phyloP scores from a whole-genome alignment of 2,888 invertebrate species.

The Perithous albicinctus region DNA sequence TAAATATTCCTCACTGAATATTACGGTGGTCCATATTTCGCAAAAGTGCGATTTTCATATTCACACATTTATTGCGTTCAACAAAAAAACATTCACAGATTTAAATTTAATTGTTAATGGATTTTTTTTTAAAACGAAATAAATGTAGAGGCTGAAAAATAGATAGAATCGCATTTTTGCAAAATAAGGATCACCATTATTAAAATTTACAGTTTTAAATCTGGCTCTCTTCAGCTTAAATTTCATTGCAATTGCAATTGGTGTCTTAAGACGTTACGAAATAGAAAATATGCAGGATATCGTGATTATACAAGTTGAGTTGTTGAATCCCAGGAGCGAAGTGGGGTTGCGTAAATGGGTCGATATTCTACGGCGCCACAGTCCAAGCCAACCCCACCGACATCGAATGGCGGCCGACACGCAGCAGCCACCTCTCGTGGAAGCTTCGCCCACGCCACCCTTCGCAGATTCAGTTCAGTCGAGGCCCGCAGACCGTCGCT shows the following conservation, averaged over 20 bases:
- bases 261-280: slow-evolving; percentile 5
- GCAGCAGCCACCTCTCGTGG: slow-evolving; percentile 64
- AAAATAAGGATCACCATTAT: no score
- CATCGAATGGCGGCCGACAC: slow-evolving; percentile 62
- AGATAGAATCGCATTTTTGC: no score
- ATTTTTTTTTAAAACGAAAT: no score
- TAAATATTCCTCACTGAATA: no score
- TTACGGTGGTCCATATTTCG: no score
- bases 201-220: no score
- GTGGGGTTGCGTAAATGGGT: slow-evolving; percentile 70
- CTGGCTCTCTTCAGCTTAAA: background rate
- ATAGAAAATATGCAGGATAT: background rate
- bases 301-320: slow-evolving; percentile 15
- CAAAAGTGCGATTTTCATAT: no score
- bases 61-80: no score
- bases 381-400: slow-evolving; percentile 64
- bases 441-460: slow-evolving; percentile 50
- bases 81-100: no score
- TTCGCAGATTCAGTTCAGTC: slow-evolving; percentile 66
- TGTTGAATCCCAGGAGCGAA: slow-evolving; percentile 36
- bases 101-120: no score
- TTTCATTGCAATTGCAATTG: background rate
- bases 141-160: no score
- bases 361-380: slow-evolving; percentile 75
- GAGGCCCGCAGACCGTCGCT: slow-evolving; percentile 62